Conservation (phyloP, 2,797 vertebrate genomes). For the Anguilla pacifica region DNA sequence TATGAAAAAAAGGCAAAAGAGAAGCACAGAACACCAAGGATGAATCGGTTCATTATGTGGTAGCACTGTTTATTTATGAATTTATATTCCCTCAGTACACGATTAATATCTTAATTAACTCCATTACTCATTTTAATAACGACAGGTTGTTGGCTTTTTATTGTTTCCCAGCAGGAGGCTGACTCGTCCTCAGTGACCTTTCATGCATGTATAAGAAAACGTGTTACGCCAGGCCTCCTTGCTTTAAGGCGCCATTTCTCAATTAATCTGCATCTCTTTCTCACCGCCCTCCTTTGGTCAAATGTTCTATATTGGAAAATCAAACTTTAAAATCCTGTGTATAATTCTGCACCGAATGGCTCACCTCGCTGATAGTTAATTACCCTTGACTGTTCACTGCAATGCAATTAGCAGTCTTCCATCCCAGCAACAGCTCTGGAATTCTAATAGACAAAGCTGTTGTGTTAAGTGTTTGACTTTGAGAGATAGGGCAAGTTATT, state of each 20-base stretch:
- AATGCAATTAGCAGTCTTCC: slow-evolving; percentile 59
- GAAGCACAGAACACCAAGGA: slow-evolving; percentile 42
- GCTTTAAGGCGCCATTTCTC: slow-evolving; percentile 16
- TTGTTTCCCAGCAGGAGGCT: slow-evolving; percentile 51
- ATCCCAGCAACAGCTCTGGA: slow-evolving; percentile 48
- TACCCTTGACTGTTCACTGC: slow-evolving; percentile 60
- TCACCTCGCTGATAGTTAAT: slow-evolving; percentile 60
- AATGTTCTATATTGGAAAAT: slow-evolving; percentile 35
- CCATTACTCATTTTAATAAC: slow-evolving; percentile 61
- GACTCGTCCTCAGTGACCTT: slow-evolving; percentile 47
- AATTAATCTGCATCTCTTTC: slow-evolving; percentile 40
- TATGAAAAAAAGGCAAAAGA: slow-evolving; percentile 14
- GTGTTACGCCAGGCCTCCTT: slow-evolving; percentile 21
- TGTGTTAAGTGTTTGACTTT: slow-evolving; percentile 60
- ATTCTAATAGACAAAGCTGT: slow-evolving; percentile 45
- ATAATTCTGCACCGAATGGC: slow-evolving; percentile 48
- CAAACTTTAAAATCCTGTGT: slow-evolving; percentile 40
- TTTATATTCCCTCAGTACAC: slow-evolving; percentile 52
- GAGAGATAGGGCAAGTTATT: slow-evolving; percentile 44
- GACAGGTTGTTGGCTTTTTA: slow-evolving; percentile 43
- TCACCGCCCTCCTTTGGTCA: slow-evolving; percentile 5
- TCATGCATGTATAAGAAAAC: slow-evolving; percentile 39
- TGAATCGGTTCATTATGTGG: slow-evolving; percentile 55
- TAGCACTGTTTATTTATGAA: slow-evolving; percentile 57
- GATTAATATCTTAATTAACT: slow-evolving; percentile 63